Evolutionary conservation across 2,797 vertebrate genomes (phyloP), one percentile per base, ranked within the genome.

Genomic region (Intellagama lesueurii): DNA sequence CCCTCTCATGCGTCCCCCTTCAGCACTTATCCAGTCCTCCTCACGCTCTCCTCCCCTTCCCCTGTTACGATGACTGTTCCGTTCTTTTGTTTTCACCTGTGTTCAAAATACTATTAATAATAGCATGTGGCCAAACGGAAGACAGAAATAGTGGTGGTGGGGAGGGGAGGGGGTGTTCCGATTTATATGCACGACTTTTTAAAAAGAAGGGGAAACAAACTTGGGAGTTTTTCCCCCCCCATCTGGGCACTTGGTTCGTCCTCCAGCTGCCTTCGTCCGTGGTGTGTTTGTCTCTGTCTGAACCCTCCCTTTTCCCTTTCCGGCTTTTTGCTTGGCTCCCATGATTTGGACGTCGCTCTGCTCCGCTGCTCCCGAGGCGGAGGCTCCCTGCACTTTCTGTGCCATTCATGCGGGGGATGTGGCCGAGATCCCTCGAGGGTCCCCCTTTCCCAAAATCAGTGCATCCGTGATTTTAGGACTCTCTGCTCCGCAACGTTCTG

Each of bases 81-180:
- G 9, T 89, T 96, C 97, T 95, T 96, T 88, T 93, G 95, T 98
- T 97, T 95, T 95, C 96, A 94, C 96, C 97, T 98, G 97, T 98
- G 96, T 97, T 95, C 90, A 96, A 95, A 96, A 94, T 95, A 95
- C 96, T 96, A 96, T 97, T 98, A 97, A 97, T 98, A 98, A 97
- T 98, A 98, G 99, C 98, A 99, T 99, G 99, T 98, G 96, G 98
- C 98, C 98, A 97, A 98, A 97, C 94, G 97, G 97, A 96, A 95
- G 93, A 79, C 92, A 85, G 93, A 93, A 94, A 78, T 30, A 83
- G 93, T 85, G 95, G 85, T 56, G 92, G 49, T 30, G 44, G 28
- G n/a, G 9, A 56, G 32, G 2, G 7, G 35, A 60, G 72, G 82
- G n/a, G n/a, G 69, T 40, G 12, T 83, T 1, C 0, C 22, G 88